Conservation (phyloP, 2,113 vertebrate species). For the Felis chaus region DNA sequence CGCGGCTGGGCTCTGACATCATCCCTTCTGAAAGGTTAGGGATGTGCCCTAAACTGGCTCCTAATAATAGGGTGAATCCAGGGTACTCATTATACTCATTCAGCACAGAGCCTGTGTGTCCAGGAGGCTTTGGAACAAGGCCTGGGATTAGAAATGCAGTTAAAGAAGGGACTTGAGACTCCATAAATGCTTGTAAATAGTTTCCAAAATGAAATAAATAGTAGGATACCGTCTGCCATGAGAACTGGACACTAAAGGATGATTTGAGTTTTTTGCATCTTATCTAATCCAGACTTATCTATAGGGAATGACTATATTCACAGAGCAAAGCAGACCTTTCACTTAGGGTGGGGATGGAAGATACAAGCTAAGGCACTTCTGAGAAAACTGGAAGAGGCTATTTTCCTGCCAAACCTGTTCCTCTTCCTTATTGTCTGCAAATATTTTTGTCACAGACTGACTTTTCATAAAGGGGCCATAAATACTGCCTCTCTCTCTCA, state of each 20-base stretch:
- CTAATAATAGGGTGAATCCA: constrained; percentile 66
- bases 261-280: constrained; percentile 21
- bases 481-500: constrained; percentile 63
- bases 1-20: constrained; percentile 28
- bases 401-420: constrained; percentile 76
- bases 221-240: constrained; percentile 8
- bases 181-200: constrained; percentile 44
- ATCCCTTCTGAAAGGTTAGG: constrained; percentile 55
- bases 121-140: constrained; percentile 60
- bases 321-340: constrained; percentile 37
- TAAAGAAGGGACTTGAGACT: constrained; percentile 57
- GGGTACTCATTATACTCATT: constrained; percentile 65
- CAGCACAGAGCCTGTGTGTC: constrained; percentile 53
- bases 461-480: constrained; percentile 66
- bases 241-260: constrained; percentile 33
- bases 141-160: constrained; percentile 45
- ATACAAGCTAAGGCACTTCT: constrained; percentile 57
- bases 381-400: constrained; percentile 60
- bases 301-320: constrained; percentile 39
- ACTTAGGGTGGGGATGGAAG: neutral
- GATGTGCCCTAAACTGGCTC: constrained; percentile 40
- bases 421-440: constrained; percentile 68
- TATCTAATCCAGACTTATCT: constrained; percentile 52
- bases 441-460: constrained; percentile 73
- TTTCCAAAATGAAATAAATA: constrained; percentile 57